Evolutionary conservation across 2,113 vertebrate genomes (phyloP).

Genomic region (Trichechus manatus): DNA sequence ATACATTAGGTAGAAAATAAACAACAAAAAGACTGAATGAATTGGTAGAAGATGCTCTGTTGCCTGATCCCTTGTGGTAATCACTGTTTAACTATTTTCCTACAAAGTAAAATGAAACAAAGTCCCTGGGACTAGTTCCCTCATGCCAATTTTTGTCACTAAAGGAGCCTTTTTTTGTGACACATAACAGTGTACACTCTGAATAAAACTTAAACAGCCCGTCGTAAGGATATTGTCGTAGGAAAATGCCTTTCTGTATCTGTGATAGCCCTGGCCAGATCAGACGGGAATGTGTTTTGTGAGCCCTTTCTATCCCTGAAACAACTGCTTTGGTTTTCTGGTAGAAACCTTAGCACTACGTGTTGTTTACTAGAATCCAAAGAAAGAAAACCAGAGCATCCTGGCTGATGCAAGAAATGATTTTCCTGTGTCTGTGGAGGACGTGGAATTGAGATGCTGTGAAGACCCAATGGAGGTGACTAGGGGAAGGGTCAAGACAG

Average conservation of each 20-base stretch:
- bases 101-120: not conserved
- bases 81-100: not conserved
- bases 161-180: no score
- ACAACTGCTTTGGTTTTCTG: rapidly evolving
- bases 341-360: rapidly evolving
- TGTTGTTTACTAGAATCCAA: not conserved
- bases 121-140: rapidly evolving
- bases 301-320: no score
- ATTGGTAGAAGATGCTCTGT: rapidly evolving
- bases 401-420: rapidly evolving
- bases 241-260: not conserved
- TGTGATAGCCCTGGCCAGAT: not conserved
- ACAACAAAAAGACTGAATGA: not conserved
- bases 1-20: no score
- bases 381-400: no score
- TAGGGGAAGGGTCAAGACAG: no score
- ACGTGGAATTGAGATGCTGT: no score
- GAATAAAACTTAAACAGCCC: no score
- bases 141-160: no score
- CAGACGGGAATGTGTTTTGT: rapidly evolving
- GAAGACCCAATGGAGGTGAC: no score
- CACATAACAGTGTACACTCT: not conserved
- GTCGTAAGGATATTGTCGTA: rapidly evolving
- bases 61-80: rapidly evolving
- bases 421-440: no score